Conservation (phyloP, 2,888 invertebrate species). For the Pyrrhia umbra region DNA sequence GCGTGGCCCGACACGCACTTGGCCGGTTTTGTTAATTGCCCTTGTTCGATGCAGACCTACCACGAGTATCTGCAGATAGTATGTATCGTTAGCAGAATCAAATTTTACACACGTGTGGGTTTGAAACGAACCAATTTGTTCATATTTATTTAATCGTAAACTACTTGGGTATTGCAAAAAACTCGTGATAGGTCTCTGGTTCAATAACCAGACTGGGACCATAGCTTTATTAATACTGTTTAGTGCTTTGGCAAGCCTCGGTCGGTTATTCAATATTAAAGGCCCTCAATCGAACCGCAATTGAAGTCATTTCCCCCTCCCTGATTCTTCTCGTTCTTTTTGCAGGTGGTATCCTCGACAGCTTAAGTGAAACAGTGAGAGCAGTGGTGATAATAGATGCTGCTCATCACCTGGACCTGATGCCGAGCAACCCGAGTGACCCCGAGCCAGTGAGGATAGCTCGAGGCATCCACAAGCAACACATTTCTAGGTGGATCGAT, state of each 20-base stretch:
- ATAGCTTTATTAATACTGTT: slow-evolving; percentile 18
- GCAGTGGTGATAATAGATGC: slow-evolving; percentile 94
- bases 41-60: not conserved
- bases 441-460: slow-evolving; percentile 92
- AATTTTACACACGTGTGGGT: too few species aligned
- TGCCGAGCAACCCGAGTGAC: slow-evolving; percentile 91
- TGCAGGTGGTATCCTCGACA: slow-evolving; percentile 92
- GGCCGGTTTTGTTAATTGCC: not conserved
- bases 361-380: slow-evolving; percentile 91
- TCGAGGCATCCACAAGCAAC: slow-evolving; percentile 90
- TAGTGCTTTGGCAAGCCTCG: too few species aligned
- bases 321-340: slow-evolving; percentile 6
- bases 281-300: not conserved
- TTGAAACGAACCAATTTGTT: too few species aligned
- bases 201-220: too few species aligned
- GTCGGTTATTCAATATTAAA: too few species aligned
- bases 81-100: too few species aligned
- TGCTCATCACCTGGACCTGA: slow-evolving; percentile 96
- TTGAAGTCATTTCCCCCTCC: not conserved
- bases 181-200: too few species aligned
- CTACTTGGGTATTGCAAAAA: too few species aligned
- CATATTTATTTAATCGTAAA: too few species aligned
- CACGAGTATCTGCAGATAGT: too few species aligned
- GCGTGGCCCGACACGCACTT: too few species aligned
- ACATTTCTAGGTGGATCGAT: slow-evolving; percentile 91